Percentiles rank a stretch among this genome's conserved stretches.
phyloP scores from a whole-genome alignment of 2,888 invertebrate species.

The Uloborus plumipes region DNA sequence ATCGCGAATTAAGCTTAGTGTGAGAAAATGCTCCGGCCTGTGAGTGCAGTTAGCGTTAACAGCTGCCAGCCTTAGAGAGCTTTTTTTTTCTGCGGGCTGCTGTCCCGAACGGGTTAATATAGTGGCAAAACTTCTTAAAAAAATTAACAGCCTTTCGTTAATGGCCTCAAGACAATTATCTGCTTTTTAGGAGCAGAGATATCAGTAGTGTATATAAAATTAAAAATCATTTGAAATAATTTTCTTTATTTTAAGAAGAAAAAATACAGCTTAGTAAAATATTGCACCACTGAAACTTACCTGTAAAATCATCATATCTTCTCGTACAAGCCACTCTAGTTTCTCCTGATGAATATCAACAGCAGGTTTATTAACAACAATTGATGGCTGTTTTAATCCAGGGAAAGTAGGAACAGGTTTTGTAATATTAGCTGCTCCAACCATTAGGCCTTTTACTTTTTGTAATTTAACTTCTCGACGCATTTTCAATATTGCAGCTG shows the following conservation, averaged over 20 bases:
- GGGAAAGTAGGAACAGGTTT: constrained; percentile 26
- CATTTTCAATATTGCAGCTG: constrained; percentile 81
- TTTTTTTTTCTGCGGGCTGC: no score
- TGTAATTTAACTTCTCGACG: constrained; percentile 83
- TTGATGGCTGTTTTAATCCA: constrained; percentile 47
- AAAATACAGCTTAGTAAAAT: neutral
- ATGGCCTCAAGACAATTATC: no score
- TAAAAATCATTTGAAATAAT: no score
- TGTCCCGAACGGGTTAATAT: no score
- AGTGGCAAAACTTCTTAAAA: no score
- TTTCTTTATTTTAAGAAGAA: neutral
- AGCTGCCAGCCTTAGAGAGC: no score
- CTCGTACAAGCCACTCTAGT: constrained; percentile 72
- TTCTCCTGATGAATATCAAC: constrained; percentile 62
- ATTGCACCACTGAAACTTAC: constrained; percentile 72
- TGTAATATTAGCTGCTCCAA: constrained; percentile 21
- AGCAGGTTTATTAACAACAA: constrained; percentile 55
- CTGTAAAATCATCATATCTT: constrained; percentile 73
- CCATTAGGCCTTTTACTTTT: constrained; percentile 74
- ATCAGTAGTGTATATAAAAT: no score
- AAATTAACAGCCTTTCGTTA: no score
- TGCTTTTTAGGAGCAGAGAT: no score
- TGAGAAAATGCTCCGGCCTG: no score
- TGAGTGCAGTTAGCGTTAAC: no score
- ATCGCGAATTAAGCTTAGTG: no score